These are phyloP conservation scores for Aegithalos caudatus DNA, from an alignment of 2,113 vertebrate species.

Conservation along the genomic window DNA sequence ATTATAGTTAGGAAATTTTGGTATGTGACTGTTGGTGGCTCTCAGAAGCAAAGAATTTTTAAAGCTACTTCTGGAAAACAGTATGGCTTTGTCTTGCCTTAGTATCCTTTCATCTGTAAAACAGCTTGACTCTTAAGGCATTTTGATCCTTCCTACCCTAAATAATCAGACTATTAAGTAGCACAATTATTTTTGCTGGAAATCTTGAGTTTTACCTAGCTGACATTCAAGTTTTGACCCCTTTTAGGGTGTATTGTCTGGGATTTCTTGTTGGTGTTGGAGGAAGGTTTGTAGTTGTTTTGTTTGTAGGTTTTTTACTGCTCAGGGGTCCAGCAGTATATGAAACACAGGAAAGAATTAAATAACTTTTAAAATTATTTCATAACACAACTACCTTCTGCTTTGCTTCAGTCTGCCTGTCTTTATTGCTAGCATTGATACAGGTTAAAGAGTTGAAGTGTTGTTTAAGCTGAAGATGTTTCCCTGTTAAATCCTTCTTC, in stretches of 20 bases:
- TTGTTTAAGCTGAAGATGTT: not conserved
- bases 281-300: not conserved
- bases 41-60: not conserved
- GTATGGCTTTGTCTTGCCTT: constrained; percentile 1
- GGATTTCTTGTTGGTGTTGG: not conserved
- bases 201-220: not conserved
- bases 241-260: not conserved
- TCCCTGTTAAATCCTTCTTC: not conserved
- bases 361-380: not conserved
- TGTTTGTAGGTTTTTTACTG: not conserved
- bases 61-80: not conserved
- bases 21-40: not conserved
- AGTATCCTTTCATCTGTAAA: not conserved
- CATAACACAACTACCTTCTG: not conserved
- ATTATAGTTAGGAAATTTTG: no score
- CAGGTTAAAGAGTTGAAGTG: not conserved
- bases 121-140: not conserved
- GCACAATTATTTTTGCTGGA: not conserved
- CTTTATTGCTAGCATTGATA: not conserved
- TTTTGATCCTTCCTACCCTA: not conserved
- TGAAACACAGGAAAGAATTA: not conserved
- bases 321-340: not conserved
- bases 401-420: not conserved
- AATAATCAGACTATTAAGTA: not conserved
- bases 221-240: not conserved